These are phyloP conservation scores for Melipona quadrifasciata DNA, from an alignment of 1,140 invertebrate genomes.

Conservation along the genomic window DNA sequence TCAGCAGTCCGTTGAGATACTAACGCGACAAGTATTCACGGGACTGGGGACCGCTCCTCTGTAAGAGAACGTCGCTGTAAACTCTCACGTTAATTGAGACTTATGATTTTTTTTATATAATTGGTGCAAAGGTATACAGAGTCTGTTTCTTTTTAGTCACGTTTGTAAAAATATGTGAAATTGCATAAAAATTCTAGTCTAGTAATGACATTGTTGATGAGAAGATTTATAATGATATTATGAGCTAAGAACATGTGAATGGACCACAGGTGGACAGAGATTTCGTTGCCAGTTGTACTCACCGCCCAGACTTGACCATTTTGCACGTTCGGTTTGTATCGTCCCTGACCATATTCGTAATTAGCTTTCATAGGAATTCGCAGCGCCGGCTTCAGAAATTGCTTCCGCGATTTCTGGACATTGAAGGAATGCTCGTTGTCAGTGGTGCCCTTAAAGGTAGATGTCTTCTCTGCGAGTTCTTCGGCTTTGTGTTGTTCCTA, in stretches of 20 bases:
- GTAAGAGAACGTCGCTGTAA: slow-evolving; percentile 5
- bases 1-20: not conserved
- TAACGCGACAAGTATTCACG: slow-evolving; percentile 70
- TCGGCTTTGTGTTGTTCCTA: slow-evolving; percentile 84
- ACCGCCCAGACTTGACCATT: slow-evolving; percentile 69
- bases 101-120: no score
- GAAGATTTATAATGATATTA: not conserved
- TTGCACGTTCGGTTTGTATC: slow-evolving; percentile 64
- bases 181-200: not conserved
- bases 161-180: not conserved
- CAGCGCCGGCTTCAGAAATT: slow-evolving; percentile 51
- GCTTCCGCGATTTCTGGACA: slow-evolving; percentile 46
- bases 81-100: not conserved
- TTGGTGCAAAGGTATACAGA: not conserved
- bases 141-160: not conserved
- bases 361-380: slow-evolving; percentile 62
- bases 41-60: slow-evolving; percentile 66
- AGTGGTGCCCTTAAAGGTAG: slow-evolving; percentile 82
- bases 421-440: slow-evolving; percentile 65
- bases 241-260: no score
- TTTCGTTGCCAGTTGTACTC: slow-evolving; percentile 40
- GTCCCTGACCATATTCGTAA: slow-evolving; percentile 61
- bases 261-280: no score
- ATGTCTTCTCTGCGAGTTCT: slow-evolving; percentile 84
- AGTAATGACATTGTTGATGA: not conserved